Percentiles rank a stretch among this genome's conserved stretches.
phyloP scores from a whole-genome alignment of 2,888 invertebrate genomes.

The Melangyna quadrimaculata region DNA sequence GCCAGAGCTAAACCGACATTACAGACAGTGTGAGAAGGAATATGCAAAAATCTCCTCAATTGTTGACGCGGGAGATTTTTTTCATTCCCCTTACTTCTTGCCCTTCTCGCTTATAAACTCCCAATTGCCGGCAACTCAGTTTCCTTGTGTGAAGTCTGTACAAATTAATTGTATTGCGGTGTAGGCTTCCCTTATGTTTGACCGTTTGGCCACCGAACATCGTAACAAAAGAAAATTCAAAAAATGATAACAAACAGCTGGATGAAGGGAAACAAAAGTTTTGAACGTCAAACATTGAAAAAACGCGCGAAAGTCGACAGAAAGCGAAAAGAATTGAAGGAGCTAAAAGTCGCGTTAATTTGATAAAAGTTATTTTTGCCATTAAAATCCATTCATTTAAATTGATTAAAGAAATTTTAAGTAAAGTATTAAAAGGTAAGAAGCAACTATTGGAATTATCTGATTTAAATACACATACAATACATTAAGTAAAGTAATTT shows the following conservation, averaged over 20 bases:
- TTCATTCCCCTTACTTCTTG: too few relatives aligned
- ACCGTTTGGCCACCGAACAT: neutral
- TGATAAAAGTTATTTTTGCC: neutral
- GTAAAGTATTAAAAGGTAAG: neutral
- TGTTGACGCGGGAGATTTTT: too few relatives aligned
- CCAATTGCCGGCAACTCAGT: too few relatives aligned
- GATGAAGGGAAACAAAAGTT: neutral
- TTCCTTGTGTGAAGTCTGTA: too few relatives aligned
- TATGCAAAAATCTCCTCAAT: too few relatives aligned
- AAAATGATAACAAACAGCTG: conserved; percentile 40
- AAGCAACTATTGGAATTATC: neutral
- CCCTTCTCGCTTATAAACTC: too few relatives aligned
- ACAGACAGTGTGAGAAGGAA: too few relatives aligned
- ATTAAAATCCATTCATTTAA: neutral
- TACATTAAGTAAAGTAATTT: too few relatives aligned
- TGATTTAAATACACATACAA: neutral
- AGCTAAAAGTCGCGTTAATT: neutral
- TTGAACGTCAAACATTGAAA: conserved; percentile 42
- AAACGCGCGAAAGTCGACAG: conserved; percentile 57
- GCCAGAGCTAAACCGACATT: too few relatives aligned
- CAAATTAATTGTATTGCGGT: too few relatives aligned
- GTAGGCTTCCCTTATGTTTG: too few relatives aligned
- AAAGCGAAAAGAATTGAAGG: neutral
- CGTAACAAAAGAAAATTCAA: neutral
- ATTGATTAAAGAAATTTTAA: too few relatives aligned